Evolutionary conservation across 2,113 vertebrate genomes (phyloP), one percentile per base, ranked within the genome.

Genomic region (Saguinus imperator): DNA sequence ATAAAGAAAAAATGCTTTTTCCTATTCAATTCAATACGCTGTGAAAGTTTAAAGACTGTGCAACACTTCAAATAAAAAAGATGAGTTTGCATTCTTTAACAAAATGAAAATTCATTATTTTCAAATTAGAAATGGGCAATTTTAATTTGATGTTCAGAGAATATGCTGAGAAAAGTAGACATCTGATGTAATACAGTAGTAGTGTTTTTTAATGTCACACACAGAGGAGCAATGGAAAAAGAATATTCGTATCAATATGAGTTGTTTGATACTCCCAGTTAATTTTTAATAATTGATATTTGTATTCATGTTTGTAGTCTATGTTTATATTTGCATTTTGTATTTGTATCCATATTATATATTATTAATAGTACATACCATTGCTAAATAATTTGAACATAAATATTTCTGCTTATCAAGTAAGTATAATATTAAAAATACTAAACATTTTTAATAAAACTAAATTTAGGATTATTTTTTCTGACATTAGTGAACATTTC

Each of bases 41-140:
- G 11, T 29, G 20, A 70, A 72, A 50, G 58, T 48, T 88, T 58
- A 21, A 84, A 96, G 92, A 83, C 16, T 48, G 43, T 50, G 16
- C 17, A 57, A 6, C 11, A 37, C 89, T 96, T 91, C 76, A 73
- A 91, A n/a, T 55, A 14, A n/a, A 95, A 86, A 75, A 50, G 37
- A 50, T 8, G 11, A 48, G 35, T 21, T n/a, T 76, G 25, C 4
- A 50, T 73, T 57, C 40, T 57, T 92, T 45, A 66, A n/a, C 72
- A 45, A 48, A 16, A 72, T 21, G 12, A 50, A 94, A 86, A 37
- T 50, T 10, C 82, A 72, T 18, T 11, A 25, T 81, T 94, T 81
- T 14, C 29, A 50, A 35, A 8, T 72, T 84, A 16, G 8, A 55
- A 80, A 43, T 40, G 45, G 8, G 1, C 48, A 87, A 25, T 5